These are phyloP conservation scores for Chrysocyon brachyurus DNA, from an alignment of 2,797 vertebrate species.

Conservation along the genomic window DNA sequence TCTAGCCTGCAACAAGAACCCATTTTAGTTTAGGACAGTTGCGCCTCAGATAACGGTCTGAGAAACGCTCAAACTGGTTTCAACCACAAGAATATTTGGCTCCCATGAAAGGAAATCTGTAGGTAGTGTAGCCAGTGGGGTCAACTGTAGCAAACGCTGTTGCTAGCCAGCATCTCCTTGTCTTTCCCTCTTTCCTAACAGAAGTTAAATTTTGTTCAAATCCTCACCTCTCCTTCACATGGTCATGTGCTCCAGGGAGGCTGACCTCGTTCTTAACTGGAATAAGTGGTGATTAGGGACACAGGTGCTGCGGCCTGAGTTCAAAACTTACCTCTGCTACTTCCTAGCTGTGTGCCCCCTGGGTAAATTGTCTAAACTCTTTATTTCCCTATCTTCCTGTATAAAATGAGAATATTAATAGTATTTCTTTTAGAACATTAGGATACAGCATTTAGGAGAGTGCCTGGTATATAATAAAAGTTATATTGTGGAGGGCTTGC, in stretches of 20 bases:
- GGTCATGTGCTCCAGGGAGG: background rate
- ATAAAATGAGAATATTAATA: background rate
- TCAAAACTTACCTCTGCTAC: background rate
- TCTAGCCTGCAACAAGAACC: background rate
- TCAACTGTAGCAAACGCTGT: background rate
- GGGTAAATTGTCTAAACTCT: background rate
- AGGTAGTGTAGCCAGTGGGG: background rate
- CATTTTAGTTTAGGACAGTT: background rate
- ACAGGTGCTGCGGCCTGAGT: background rate
- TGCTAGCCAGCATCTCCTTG: background rate
- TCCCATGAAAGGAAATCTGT: background rate
- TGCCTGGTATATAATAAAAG: background rate
- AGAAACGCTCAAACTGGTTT: constrained; percentile 10
- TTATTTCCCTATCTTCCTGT: background rate
- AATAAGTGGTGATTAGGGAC: background rate
- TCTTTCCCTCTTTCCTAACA: background rate
- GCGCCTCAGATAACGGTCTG: background rate
- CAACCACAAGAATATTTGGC: background rate
- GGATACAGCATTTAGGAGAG: background rate
- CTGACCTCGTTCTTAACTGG: background rate
- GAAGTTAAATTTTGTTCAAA: background rate
- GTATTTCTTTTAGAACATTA: background rate
- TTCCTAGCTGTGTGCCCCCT: background rate
- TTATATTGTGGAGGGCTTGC: background rate
- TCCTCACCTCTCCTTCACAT: background rate